A percentile compares a stretch with the other conserved stretches of the same genome.
phyloP scores from a whole-genome alignment of 2,113 vertebrate species.

The Cololabis saira region DNA sequence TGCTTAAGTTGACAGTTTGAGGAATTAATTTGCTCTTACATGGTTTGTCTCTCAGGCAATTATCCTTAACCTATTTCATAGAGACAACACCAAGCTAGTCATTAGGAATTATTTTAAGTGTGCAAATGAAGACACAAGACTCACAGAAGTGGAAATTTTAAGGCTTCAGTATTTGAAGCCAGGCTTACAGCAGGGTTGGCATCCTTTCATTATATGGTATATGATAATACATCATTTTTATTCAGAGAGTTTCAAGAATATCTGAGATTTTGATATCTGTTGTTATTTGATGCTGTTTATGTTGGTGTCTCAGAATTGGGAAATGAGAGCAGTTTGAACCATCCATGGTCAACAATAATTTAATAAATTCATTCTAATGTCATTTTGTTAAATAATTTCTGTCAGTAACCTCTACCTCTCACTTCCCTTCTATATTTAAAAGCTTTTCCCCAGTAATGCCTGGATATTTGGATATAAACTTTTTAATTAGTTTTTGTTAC shows the following conservation, averaged over 20 bases:
- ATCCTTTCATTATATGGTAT: conserved; percentile 1
- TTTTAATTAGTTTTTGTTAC: conserved; percentile 30
- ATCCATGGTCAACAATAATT: conserved; percentile 37
- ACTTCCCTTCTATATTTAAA: conserved; percentile 19
- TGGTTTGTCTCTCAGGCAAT: conserved; percentile 41
- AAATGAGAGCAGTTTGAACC: conserved; percentile 17
- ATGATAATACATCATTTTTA: background rate
- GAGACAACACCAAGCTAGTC: conserved; percentile 24
- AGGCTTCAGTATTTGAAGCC: background rate
- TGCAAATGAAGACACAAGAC: conserved; percentile 17
- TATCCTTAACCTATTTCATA: conserved; percentile 34
- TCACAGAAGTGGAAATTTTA: conserved; percentile 1
- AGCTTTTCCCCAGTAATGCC: conserved; percentile 17
- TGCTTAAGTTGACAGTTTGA: conserved; percentile 34
- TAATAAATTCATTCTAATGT: conserved; percentile 28
- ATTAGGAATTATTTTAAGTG: conserved; percentile 19
- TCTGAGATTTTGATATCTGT: conserved; percentile 14
- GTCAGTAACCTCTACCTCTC: conserved; percentile 25
- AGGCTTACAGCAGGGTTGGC: conserved; percentile 8
- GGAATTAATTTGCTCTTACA: conserved; percentile 26
- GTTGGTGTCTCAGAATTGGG: conserved; percentile 20
- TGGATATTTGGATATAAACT: conserved; percentile 41
- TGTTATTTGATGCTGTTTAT: conserved; percentile 16
- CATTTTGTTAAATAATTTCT: conserved; percentile 24
- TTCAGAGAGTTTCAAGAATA: conserved; percentile 4